These are phyloP conservation scores for Calameuta filiformis DNA, from an alignment of 2,888 invertebrate species.

Conservation along the genomic window DNA sequence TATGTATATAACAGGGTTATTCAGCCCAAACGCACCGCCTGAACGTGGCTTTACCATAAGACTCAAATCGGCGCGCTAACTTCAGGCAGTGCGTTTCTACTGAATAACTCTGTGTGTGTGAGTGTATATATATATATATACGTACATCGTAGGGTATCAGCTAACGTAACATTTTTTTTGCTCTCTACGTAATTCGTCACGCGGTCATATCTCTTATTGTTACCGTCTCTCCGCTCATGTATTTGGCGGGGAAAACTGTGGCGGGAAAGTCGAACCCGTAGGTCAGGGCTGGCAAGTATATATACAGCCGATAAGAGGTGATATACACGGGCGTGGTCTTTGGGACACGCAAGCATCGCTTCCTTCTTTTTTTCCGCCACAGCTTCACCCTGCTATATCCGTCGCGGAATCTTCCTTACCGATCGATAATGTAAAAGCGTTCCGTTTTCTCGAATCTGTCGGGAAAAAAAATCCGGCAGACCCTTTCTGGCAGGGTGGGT, in stretches of 20 bases:
- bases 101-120: too few species aligned
- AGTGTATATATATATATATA: background rate
- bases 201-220: background rate
- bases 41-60: too few species aligned
- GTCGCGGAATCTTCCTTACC: background rate
- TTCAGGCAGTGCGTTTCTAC: too few species aligned
- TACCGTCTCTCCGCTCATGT: background rate
- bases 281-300: background rate
- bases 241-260: background rate
- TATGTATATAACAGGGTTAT: background rate
- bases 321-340: background rate
- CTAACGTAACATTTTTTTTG: background rate
- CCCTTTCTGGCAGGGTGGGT: background rate
- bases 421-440: background rate
- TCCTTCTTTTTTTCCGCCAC: background rate
- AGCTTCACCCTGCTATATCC: background rate
- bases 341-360: background rate
- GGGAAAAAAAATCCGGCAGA: background rate
- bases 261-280: background rate
- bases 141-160: background rate
- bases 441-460: background rate
- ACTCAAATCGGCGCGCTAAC: too few species aligned
- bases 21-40: too few species aligned
- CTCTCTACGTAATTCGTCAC: background rate
- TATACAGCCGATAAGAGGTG: background rate